These are phyloP conservation scores for Pyrochroa serraticornis DNA, from an alignment of 2,888 invertebrate genomes.

Conservation along the genomic window DNA sequence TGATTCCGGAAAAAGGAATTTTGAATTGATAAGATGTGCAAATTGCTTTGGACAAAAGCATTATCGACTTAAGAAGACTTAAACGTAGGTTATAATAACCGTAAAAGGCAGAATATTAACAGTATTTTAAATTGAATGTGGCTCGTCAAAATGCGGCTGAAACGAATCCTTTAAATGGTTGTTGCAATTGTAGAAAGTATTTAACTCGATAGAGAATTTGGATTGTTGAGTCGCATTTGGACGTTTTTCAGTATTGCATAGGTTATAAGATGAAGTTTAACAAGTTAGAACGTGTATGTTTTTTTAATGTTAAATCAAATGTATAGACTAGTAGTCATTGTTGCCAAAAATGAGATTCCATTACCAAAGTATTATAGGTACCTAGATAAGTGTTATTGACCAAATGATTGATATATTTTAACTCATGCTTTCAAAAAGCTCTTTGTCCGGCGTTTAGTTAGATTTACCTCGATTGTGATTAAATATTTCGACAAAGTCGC, in stretches of 20 bases:
- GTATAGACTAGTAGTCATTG: slow-evolving; percentile 38
- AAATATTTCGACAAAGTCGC: slow-evolving; percentile 22
- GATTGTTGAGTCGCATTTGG: slow-evolving; percentile 21
- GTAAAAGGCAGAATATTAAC: slow-evolving; percentile 50
- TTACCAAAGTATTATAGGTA: slow-evolving; percentile 43
- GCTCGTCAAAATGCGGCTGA: slow-evolving; percentile 21
- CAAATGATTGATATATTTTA: slow-evolving; percentile 35
- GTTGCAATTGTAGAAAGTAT: slow-evolving; percentile 10
- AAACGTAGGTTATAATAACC: slow-evolving; percentile 56
- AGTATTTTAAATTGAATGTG: slow-evolving; percentile 36
- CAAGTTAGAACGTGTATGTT: slow-evolving; percentile 17
- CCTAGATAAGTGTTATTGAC: slow-evolving; percentile 42
- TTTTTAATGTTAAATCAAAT: slow-evolving; percentile 31
- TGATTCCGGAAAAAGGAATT: neutral
- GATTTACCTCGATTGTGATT: slow-evolving; percentile 26
- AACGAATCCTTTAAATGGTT: slow-evolving; percentile 21
- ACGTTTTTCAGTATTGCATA: slow-evolving; percentile 18
- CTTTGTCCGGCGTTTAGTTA: slow-evolving; percentile 21
- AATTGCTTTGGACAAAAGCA: slow-evolving; percentile 39
- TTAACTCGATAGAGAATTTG: slow-evolving; percentile 3
- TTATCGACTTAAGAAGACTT: slow-evolving; percentile 32
- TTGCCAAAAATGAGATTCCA: slow-evolving; percentile 43
- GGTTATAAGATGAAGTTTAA: slow-evolving; percentile 7
- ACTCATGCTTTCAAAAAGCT: slow-evolving; percentile 26
- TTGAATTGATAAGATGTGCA: neutral